Base-by-base conservation (phyloP, 2,113 vertebrate species). In the Acanthochromis polyacanthus region DNA sequence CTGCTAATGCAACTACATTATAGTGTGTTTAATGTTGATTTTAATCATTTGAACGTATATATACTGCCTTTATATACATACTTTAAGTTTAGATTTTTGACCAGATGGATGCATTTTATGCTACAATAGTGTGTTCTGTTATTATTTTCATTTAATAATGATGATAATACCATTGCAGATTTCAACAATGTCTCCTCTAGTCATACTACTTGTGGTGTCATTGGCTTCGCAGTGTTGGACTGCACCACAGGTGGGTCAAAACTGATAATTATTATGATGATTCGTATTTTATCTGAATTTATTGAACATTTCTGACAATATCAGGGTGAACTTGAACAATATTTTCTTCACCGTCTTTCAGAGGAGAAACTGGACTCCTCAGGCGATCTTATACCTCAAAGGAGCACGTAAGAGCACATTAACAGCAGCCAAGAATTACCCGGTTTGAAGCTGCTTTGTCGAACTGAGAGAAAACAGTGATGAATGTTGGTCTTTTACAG, bases 371-470 rank as follows among this genome's bases (percentile, higher is more conserved):
- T 93, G 91, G 91, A 89, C 84, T 38, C 89, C 82, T 50, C 91
- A 93, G 43, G 90, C 91, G 3, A 88, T 93, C n/a, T 53, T 91
- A 23, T 93, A 93, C 36, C 85, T 93, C 1, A 93, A 84, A 72
- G 90, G 91, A 78, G 76, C 87, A 75, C 84, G 91, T 92, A 88
- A 89, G 90, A 46, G 1, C 9, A 43, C 4, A 53, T 30, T 17
- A 1, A 14, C 0, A 43, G 20, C 0, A 28, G 1, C 10, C 15
- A 23, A 30, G 10, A 51, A 6, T 6, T 28, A 0, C 0, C 8
- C 10, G 5, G 5, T 51, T 71, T 59, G 46, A 22, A 65, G 22
- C n/a, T 32, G 15, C 48, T 1, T 10, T 5, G 3, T 80, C 1
- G 28, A 1, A 58, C 14, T 0, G 4, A 20, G 5, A 43, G 16